phyloP scores from a whole-genome alignment of 2,888 invertebrate species.

The Hemithea aestivaria region DNA sequence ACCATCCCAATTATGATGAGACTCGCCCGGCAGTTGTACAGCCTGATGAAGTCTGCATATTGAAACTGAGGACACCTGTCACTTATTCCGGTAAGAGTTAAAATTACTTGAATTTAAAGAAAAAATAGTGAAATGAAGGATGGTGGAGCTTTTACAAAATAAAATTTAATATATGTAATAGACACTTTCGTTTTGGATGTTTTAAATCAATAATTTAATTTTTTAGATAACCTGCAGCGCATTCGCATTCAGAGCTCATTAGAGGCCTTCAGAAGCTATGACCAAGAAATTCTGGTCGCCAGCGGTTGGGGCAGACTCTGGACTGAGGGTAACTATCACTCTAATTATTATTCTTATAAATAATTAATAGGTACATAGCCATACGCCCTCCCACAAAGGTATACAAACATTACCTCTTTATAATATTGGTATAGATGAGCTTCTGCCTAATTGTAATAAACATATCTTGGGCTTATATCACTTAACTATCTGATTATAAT shows the following conservation, averaged over 20 bases:
- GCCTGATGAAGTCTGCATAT: slow-evolving; percentile 53
- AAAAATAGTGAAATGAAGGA: too few species aligned
- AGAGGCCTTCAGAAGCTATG: slow-evolving; percentile 51
- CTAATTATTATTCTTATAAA: too few species aligned
- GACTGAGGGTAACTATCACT: slow-evolving; percentile 45
- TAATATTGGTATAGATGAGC: too few species aligned
- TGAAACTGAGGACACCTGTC: slow-evolving; percentile 39
- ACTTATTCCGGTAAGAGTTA: slow-evolving; percentile 43
- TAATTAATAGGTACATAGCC: too few species aligned
- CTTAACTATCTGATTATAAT: too few species aligned
- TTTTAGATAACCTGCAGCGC: slow-evolving; percentile 36
- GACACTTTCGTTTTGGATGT: too few species aligned
- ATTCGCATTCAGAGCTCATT: slow-evolving; percentile 49
- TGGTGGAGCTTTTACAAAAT: too few species aligned
- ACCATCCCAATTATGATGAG: slow-evolving; percentile 52
- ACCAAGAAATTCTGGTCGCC: slow-evolving; percentile 37
- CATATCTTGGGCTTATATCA: too few species aligned
- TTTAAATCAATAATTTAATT: background rate
- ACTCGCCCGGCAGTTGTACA: slow-evolving; percentile 42
- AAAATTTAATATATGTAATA: too few species aligned
- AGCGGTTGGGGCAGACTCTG: slow-evolving; percentile 63
- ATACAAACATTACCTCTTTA: too few species aligned
- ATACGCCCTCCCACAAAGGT: too few species aligned
- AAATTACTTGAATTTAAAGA: background rate
- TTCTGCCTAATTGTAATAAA: too few species aligned